phyloP scores from a whole-genome alignment of 1,140 invertebrate species.

The Ericerus pela region DNA sequence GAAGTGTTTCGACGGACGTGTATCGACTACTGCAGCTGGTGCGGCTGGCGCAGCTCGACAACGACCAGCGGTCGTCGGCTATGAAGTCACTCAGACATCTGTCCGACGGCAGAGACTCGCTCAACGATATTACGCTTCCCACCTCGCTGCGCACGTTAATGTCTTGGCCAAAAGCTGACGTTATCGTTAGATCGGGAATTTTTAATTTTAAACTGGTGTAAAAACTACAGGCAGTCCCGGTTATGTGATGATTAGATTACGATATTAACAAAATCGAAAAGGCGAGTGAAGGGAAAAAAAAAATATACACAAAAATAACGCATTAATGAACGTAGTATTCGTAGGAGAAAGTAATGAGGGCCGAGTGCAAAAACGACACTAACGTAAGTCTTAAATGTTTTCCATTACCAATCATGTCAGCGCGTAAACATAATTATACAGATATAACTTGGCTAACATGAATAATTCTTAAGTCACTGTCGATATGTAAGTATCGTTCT shows the following conservation, averaged over 20 bases:
- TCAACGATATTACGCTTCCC: background rate
- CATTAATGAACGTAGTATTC: too few relatives aligned
- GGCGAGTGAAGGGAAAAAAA: background rate
- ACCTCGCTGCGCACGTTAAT: background rate
- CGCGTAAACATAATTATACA: too few relatives aligned
- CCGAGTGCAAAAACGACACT: too few relatives aligned
- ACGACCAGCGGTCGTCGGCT: background rate
- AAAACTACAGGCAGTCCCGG: too few relatives aligned
- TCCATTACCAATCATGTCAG: too few relatives aligned
- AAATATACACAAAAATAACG: too few relatives aligned
- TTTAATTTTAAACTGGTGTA: background rate
- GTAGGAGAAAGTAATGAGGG: too few relatives aligned
- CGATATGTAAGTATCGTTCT: too few relatives aligned
- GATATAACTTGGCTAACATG: too few relatives aligned
- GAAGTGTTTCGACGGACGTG: background rate
- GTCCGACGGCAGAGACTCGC: background rate
- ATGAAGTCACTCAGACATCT: background rate
- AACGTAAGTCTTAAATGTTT: too few relatives aligned
- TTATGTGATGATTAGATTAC: too few relatives aligned
- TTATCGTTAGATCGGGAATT: background rate
- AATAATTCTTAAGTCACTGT: too few relatives aligned
- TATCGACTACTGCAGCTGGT: conserved; percentile 1
- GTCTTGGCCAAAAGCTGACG: background rate
- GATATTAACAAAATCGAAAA: background rate
- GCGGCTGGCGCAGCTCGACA: background rate